phyloP scores from a whole-genome alignment of 2,113 vertebrate genomes.

The Pomatostomus ruficeps region DNA sequence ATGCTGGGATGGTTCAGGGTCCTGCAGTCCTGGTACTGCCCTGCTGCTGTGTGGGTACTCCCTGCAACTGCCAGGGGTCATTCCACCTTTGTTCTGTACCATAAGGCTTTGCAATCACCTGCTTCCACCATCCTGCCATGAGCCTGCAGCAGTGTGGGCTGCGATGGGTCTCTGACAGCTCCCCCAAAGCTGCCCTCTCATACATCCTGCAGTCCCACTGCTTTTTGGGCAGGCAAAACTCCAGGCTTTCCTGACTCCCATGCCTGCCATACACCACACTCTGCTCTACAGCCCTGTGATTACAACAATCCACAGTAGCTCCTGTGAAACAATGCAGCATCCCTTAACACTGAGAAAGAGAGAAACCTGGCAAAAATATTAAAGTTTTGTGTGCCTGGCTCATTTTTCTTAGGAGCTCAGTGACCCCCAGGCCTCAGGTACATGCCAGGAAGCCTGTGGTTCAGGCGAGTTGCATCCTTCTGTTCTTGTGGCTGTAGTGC shows the following conservation, averaged over 20 bases:
- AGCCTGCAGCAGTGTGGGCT: neutral
- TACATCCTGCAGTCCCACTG: neutral
- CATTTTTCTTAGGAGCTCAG: neutral
- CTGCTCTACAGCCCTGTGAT: neutral
- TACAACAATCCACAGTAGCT: neutral
- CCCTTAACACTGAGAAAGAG: neutral
- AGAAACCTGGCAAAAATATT: neutral
- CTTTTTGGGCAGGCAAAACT: neutral
- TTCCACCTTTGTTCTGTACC: neutral
- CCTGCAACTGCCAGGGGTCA: neutral
- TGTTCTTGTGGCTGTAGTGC: neutral
- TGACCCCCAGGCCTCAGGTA: neutral
- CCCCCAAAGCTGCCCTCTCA: neutral
- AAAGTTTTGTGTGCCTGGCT: neutral
- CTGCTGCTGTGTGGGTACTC: neutral
- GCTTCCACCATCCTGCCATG: neutral
- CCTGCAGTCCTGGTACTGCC: neutral
- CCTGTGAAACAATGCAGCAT: neutral
- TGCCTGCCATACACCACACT: neutral
- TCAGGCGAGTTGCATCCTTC: neutral
- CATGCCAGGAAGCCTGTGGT: neutral
- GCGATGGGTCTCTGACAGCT: neutral
- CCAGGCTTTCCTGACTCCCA: fast-evolving
- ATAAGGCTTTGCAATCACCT: neutral
- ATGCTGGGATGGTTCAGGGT: neutral